phyloP scores from a whole-genome alignment of 2,888 invertebrate species.

The Orgyia antiqua region DNA sequence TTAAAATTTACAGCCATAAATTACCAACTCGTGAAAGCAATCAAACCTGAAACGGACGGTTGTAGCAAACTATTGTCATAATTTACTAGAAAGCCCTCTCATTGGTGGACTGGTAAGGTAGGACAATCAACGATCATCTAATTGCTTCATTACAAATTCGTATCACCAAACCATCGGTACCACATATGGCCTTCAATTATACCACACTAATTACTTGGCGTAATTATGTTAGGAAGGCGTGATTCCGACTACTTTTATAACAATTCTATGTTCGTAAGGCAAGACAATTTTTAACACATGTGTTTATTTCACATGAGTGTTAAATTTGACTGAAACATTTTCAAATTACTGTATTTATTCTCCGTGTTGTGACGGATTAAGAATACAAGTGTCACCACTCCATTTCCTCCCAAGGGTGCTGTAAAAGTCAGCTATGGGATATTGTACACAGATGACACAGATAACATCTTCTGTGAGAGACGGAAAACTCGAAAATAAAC shows the following conservation, averaged over 20 bases:
- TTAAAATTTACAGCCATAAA: constrained; percentile 23
- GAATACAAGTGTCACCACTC: no score
- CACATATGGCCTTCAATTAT: constrained; percentile 24
- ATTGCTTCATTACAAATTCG: constrained; percentile 54
- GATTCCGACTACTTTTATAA: constrained; percentile 11
- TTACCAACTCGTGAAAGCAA: constrained; percentile 7
- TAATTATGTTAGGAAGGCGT: constrained; percentile 21
- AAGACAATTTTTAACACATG: no score
- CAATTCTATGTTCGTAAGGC: no score
- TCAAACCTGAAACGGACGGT: constrained; percentile 7
- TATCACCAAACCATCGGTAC: constrained; percentile 19
- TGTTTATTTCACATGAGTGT: no score
- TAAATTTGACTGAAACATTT: no score
- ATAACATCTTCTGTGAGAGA: no score
- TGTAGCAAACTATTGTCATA: constrained; percentile 23
- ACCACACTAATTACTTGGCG: constrained; percentile 31
- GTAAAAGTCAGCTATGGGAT: no score
- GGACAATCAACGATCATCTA: constrained; percentile 30
- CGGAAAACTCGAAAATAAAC: no score
- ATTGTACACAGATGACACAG: no score
- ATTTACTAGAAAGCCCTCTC: constrained; percentile 19
- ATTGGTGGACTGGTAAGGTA: constrained; percentile 11
- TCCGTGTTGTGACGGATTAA: no score
- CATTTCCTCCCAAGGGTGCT: no score
- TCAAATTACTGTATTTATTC: no score